Conservation (phyloP, 2,113 vertebrate genomes). For the Regulus satrapa region DNA sequence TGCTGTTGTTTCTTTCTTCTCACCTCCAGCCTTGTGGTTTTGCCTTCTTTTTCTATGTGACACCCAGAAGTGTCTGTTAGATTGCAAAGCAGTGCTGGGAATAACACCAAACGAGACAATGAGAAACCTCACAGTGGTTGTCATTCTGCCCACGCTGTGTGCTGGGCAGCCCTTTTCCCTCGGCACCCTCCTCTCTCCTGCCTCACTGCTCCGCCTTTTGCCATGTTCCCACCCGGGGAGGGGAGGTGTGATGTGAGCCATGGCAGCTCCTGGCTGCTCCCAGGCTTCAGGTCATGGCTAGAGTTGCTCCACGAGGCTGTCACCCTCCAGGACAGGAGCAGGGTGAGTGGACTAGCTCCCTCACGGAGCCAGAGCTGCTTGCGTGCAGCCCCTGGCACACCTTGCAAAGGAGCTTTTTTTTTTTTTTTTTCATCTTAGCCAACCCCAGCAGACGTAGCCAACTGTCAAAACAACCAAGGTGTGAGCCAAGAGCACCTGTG, state of each 20-base stretch:
- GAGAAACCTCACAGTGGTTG: background rate
- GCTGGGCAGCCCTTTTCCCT: background rate
- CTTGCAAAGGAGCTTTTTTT: background rate
- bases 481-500: background rate
- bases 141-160: background rate
- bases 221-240: background rate
- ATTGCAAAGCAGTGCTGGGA: background rate
- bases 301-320: background rate
- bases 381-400: background rate
- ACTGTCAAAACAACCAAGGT: background rate
- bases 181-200: background rate
- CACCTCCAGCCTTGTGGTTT: background rate
- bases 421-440: background rate
- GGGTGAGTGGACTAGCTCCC: background rate
- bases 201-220: background rate
- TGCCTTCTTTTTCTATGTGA: background rate
- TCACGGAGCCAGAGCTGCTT: background rate
- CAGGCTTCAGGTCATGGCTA: background rate
- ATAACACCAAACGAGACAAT: background rate
- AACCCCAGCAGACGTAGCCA: background rate
- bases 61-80: background rate
- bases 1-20: background rate
- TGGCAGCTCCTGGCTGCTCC: background rate
- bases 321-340: background rate
- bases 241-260: background rate